phyloP scores from a whole-genome alignment of 2,888 invertebrate species.

The Belgica antarctica region DNA sequence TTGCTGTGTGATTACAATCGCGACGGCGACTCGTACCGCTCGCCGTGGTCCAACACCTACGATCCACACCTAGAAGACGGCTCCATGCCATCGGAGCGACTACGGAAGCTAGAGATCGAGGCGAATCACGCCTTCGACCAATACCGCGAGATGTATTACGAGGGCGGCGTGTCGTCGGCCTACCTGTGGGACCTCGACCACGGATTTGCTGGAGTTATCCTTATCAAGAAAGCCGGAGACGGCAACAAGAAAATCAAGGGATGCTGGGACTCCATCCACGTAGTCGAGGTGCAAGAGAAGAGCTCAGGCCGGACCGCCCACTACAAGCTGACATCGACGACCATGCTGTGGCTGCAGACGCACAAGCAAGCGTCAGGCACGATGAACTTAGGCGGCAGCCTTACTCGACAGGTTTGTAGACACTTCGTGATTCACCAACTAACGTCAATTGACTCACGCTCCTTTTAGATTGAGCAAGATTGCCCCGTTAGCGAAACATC shows the following conservation, averaged over 20 bases:
- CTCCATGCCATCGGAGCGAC: conserved; percentile 93
- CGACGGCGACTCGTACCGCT: conserved; percentile 97
- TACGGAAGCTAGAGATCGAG: conserved; percentile 94
- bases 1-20: conserved; percentile 98
- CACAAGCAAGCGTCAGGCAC: conserved; percentile 95
- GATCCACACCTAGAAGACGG: conserved; percentile 98
- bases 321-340: conserved; percentile 98
- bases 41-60: conserved; percentile 98
- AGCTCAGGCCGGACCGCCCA: conserved; percentile 90
- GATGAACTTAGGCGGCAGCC: conserved; percentile 97
- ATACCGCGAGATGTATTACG: conserved; percentile 98
- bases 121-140: conserved; percentile 98
- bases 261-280: conserved; percentile 99
- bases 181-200: conserved; percentile 99
- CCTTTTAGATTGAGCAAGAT: conserved; percentile 81
- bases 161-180: conserved; percentile 98
- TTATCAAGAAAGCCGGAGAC: conserved; percentile 98
- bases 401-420: conserved; percentile 82
- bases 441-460: conserved; percentile 22
- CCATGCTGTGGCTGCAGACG: conserved; percentile 99
- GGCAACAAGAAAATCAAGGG: conserved; percentile 98
- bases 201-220: conserved; percentile 96
- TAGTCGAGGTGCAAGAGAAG: conserved; percentile 97
- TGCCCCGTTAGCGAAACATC: conserved; percentile 85
- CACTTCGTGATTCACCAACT: background rate